Evolutionary conservation across 2,888 invertebrate genomes (phyloP).

Genomic region (Himalopsyche tibetana): DNA sequence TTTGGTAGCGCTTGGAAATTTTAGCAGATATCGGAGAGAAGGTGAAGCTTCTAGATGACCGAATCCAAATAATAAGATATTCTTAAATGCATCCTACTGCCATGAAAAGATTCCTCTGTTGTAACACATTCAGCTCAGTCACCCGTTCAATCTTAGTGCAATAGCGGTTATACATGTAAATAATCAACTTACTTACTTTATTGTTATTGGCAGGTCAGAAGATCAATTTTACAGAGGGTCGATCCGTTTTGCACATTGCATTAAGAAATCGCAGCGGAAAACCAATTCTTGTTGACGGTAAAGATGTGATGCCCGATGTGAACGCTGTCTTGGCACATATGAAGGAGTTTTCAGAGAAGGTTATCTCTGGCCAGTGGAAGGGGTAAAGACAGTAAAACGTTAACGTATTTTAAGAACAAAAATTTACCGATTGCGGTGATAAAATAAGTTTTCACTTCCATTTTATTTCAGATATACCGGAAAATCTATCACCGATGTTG

Average conservation of each 20-base stretch:
- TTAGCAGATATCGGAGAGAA: too few relatives aligned
- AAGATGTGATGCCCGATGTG: slow-evolving; percentile 95
- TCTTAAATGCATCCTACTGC: too few relatives aligned
- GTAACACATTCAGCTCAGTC: too few relatives aligned
- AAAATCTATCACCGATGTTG: slow-evolving; percentile 95
- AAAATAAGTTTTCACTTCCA: background rate
- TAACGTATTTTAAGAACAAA: background rate
- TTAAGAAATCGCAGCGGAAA: slow-evolving; percentile 89
- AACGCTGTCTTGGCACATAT: slow-evolving; percentile 95
- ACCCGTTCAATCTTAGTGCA: too few relatives aligned
- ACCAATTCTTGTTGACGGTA: slow-evolving; percentile 88
- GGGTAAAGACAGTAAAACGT: slow-evolving; percentile 72
- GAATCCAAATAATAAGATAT: too few relatives aligned
- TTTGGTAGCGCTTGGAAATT: too few relatives aligned
- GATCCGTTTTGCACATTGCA: slow-evolving; percentile 96
- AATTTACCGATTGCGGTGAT: background rate
- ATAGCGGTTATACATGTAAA: background rate
- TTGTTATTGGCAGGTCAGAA: slow-evolving; percentile 84
- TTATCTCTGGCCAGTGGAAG: slow-evolving; percentile 83
- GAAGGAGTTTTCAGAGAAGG: slow-evolving; percentile 92
- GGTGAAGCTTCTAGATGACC: too few relatives aligned
- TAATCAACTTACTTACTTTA: background rate
- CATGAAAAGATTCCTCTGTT: too few relatives aligned
- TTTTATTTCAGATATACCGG: slow-evolving; percentile 84
- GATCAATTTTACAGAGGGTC: slow-evolving; percentile 98